phyloP scores from a whole-genome alignment of 2,797 vertebrate genomes.

The Esox masquinongy region DNA sequence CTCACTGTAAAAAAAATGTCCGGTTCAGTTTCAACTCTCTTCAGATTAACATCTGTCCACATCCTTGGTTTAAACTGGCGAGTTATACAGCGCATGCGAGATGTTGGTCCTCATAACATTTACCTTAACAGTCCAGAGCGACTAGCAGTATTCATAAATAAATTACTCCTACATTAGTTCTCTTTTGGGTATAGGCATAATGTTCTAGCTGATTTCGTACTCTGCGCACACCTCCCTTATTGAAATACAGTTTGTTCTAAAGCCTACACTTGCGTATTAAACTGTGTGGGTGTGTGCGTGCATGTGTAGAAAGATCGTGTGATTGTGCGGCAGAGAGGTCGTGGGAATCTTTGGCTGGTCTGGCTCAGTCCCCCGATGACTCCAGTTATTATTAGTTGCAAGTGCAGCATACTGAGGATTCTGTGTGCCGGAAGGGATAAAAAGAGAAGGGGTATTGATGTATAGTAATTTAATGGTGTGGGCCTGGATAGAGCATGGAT shows the following conservation, averaged over 20 bases:
- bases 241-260: background rate
- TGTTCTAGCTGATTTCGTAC: background rate
- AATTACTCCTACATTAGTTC: no score
- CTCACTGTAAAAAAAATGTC: background rate
- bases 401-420: slow-evolving; percentile 34
- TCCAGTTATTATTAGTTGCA: slow-evolving; percentile 57
- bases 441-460: background rate
- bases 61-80: slow-evolving; percentile 15
- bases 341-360: slow-evolving; percentile 71
- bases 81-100: slow-evolving; percentile 30
- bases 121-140: no score
- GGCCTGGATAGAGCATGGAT: background rate
- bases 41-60: slow-evolving; percentile 17
- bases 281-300: background rate
- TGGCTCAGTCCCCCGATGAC: slow-evolving; percentile 71
- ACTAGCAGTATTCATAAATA: no score
- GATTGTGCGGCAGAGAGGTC: slow-evolving; percentile 55
- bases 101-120: slow-evolving; percentile 29
- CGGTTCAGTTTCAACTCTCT: slow-evolving; percentile 41
- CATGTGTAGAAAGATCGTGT: slow-evolving; percentile 3
- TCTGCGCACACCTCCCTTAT: background rate
- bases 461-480: background rate
- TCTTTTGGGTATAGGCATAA: background rate
- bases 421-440: slow-evolving; percentile 1
- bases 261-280: background rate